These are phyloP conservation scores for Trachelus iudaicus DNA, from an alignment of 2,888 invertebrate genomes.

Conservation along the genomic window DNA sequence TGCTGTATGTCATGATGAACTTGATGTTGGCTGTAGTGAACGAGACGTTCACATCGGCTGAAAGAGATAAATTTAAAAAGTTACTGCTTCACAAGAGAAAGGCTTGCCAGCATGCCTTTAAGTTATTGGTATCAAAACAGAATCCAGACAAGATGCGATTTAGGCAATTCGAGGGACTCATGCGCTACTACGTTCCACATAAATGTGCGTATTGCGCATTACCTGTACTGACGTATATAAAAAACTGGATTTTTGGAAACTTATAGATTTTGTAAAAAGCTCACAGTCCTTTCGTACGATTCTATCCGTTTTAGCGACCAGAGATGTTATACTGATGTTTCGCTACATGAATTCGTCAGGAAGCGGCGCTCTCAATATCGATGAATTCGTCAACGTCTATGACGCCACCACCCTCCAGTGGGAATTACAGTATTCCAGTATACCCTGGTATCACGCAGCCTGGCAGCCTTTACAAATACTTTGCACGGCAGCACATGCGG, in stretches of 20 bases:
- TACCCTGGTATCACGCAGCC: slow-evolving; percentile 79
- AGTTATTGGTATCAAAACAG: slow-evolving; percentile 81
- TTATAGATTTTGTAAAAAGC: background rate
- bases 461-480: slow-evolving; percentile 73
- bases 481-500: slow-evolving; percentile 71
- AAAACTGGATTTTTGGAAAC: background rate
- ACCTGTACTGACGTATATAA: no score
- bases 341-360: slow-evolving; percentile 79
- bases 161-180: slow-evolving; percentile 82
- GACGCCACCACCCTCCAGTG: slow-evolving; percentile 80
- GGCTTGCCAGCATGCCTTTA: slow-evolving; percentile 85
- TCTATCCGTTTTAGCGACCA: slow-evolving; percentile 67
- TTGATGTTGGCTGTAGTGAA: slow-evolving; percentile 93
- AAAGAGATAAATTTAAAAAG: slow-evolving; percentile 87
- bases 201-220: slow-evolving; percentile 68
- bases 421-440: slow-evolving; percentile 76
- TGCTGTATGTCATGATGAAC: slow-evolving; percentile 89
- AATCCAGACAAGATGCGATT: slow-evolving; percentile 76
- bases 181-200: slow-evolving; percentile 81
- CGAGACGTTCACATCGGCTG: slow-evolving; percentile 87
- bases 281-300: no score
- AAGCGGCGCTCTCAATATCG: slow-evolving; percentile 74
- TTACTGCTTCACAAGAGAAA: slow-evolving; percentile 82
- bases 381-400: slow-evolving; percentile 80
- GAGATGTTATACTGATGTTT: slow-evolving; percentile 84